phyloP scores from a whole-genome alignment of 2,888 invertebrate species.

The Rhimphoctona megacephalus region DNA sequence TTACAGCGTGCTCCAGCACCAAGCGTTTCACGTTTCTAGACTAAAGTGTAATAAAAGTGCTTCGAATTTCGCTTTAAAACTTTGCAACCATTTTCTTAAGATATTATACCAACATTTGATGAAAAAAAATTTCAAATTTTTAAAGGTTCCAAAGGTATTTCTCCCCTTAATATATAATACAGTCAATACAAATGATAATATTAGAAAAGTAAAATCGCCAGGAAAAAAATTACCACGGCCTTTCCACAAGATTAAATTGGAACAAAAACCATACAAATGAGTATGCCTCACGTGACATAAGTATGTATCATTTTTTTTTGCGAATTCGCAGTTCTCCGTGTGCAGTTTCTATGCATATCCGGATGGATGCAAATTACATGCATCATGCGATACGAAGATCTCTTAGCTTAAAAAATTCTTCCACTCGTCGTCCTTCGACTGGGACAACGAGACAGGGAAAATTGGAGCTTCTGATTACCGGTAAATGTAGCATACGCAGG shows the following conservation, averaged over 20 bases:
- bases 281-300: background rate
- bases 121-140: too few relatives aligned
- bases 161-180: background rate
- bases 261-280: background rate
- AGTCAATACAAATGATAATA: background rate
- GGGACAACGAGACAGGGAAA: background rate
- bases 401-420: constrained; percentile 10
- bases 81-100: too few relatives aligned
- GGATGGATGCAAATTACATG: constrained; percentile 6
- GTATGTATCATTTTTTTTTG: background rate
- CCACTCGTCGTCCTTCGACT: constrained; percentile 17
- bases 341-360: background rate
- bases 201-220: background rate
- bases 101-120: too few relatives aligned
- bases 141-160: too few relatives aligned
- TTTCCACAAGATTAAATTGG: background rate
- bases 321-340: background rate
- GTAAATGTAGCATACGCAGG: background rate
- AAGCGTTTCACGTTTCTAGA: too few relatives aligned
- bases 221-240: background rate
- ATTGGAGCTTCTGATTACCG: background rate
- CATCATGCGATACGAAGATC: constrained; percentile 24
- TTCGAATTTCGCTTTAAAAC: too few relatives aligned
- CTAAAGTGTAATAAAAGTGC: too few relatives aligned
- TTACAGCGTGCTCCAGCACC: too few relatives aligned